phyloP scores from a whole-genome alignment of 2,113 vertebrate species.

The Rhabdornis inornatus region DNA sequence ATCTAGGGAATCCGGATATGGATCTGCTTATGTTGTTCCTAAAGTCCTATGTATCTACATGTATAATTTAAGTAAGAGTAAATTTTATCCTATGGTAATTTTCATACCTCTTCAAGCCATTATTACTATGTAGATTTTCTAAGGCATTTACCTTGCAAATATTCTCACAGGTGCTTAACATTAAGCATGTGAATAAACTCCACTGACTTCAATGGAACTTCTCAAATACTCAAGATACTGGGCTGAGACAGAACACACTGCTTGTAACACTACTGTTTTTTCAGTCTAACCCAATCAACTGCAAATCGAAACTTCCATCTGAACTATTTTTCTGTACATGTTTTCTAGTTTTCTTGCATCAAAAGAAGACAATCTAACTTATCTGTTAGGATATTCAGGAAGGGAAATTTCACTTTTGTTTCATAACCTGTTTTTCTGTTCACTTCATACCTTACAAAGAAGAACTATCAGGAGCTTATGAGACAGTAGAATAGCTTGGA shows the following conservation, averaged over 20 bases:
- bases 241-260: background rate
- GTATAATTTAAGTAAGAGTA: slow-evolving; percentile 36
- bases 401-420: background rate
- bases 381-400: background rate
- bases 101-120: slow-evolving; percentile 43
- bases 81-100: slow-evolving; percentile 53
- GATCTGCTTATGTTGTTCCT: background rate
- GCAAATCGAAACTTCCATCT: background rate
- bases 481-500: background rate
- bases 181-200: background rate
- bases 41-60: background rate
- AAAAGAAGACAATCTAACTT: background rate
- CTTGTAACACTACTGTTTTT: background rate
- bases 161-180: background rate
- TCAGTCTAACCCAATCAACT: background rate
- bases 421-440: background rate
- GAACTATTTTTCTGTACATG: background rate
- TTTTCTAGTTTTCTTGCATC: background rate
- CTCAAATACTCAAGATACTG: background rate
- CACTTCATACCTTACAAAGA: background rate
- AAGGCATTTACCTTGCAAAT: background rate
- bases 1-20: background rate
- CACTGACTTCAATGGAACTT: background rate
- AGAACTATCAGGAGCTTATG: background rate
- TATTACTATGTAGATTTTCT: background rate